These are phyloP conservation scores for Myripristis jacobus DNA, from an alignment of 2,797 vertebrate genomes.

Conservation along the genomic window DNA sequence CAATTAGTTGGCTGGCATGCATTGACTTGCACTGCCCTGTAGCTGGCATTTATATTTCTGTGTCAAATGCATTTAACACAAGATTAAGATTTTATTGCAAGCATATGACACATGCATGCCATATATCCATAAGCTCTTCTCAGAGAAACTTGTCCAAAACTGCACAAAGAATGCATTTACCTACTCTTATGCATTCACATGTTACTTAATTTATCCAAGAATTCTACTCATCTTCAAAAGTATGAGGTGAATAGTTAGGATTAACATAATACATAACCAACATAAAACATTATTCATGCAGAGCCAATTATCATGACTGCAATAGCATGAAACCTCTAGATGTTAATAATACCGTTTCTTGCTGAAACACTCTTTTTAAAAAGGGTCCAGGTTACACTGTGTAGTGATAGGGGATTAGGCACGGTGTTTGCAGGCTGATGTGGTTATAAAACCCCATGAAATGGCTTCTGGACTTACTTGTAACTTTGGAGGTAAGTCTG, in stretches of 20 bases:
- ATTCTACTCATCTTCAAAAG: constrained; percentile 24
- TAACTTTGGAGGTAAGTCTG: constrained; percentile 48
- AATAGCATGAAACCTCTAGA: constrained; percentile 22
- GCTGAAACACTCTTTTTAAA: constrained; percentile 37
- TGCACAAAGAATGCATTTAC: no score
- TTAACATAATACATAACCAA: constrained; percentile 26
- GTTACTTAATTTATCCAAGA: constrained; percentile 18
- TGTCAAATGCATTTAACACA: constrained; percentile 18
- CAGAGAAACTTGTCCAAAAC: no score
- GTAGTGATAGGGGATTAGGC: constrained; percentile 50
- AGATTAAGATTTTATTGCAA: no score
- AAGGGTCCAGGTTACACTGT: constrained; percentile 17
- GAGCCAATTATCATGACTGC: constrained; percentile 44
- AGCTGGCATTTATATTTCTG: constrained; percentile 11
- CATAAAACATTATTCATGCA: constrained; percentile 42
- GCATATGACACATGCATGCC: no score
- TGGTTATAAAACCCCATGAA: constrained; percentile 44
- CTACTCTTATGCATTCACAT: constrained; percentile 15
- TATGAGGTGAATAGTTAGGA: constrained; percentile 28
- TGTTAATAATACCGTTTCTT: constrained; percentile 4
- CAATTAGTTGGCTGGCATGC: constrained; percentile 29
- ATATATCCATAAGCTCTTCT: no score
- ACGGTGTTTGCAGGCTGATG: constrained; percentile 38
- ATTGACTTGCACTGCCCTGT: constrained; percentile 16
- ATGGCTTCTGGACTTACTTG: constrained; percentile 41